A percentile compares a stretch with the other conserved stretches of the same genome.
Evolutionary conservation across 2,113 vertebrate genomes (phyloP).

Genomic region (Scomber japonicus): DNA sequence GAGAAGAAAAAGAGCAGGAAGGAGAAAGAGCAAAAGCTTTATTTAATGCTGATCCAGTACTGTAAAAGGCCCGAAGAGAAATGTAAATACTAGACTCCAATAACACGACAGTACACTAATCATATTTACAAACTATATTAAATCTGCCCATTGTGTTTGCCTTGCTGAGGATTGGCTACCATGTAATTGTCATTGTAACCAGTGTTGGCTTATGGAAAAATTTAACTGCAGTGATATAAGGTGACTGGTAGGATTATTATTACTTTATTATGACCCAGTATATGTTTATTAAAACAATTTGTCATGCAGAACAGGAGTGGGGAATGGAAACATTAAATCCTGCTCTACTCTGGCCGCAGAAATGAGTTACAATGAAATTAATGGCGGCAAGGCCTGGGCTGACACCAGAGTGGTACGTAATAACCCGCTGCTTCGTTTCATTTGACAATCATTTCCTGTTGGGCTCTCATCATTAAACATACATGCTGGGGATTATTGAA

Average conservation of each 20-base stretch:
- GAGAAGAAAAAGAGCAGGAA: constrained; percentile 84
- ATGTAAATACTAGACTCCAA: constrained; percentile 99
- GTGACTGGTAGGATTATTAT: constrained; percentile 99
- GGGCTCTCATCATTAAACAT: constrained; percentile 94
- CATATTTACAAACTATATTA: constrained; percentile 99
- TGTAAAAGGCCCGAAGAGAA: constrained; percentile 97
- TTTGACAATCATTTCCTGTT: constrained; percentile 95
- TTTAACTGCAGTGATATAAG: constrained; percentile 99
- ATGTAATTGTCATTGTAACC: constrained; percentile 99
- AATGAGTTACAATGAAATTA: constrained; percentile 97
- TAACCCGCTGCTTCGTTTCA: constrained; percentile 90
- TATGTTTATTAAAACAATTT: constrained; percentile 99
- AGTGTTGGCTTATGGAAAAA: constrained; percentile 95
- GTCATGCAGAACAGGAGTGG: constrained; percentile 99
- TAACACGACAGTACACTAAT: constrained; percentile 99
- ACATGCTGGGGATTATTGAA: constrained; percentile 89
- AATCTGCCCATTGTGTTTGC: constrained; percentile 98
- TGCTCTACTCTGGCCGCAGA: constrained; percentile 94
- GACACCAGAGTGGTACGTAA: constrained; percentile 87
- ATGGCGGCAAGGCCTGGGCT: constrained; percentile 87
- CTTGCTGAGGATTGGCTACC: constrained; percentile 92
- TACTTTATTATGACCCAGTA: constrained; percentile 99
- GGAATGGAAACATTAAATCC: constrained; percentile 99
- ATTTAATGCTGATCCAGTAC: constrained; percentile 94
- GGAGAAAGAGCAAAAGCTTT: constrained; percentile 88